Base-by-base conservation (phyloP, 2,888 invertebrate genomes). In the Caenorhabditis becei region DNA sequence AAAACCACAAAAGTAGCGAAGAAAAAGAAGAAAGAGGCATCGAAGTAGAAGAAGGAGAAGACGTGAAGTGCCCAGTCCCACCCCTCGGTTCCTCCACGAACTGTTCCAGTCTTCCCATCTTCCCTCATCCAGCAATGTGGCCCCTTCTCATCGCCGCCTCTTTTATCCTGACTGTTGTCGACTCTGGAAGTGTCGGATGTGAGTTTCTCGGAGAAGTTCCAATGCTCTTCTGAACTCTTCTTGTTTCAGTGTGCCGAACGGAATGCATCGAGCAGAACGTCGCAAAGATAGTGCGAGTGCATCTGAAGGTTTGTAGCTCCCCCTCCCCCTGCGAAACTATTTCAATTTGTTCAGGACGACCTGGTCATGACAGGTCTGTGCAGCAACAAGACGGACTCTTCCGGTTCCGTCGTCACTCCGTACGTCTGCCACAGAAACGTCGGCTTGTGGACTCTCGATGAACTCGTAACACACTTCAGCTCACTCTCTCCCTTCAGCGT, bases 261-360 rank as follows among this genome's bases (percentile, higher is more conserved):
- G 84, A 85, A 61, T 88, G 88, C 63, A 59, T 86, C 23, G 88
- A 88, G 63, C 72, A 77, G 61, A 86, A 86, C 63, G 65, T 66
- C 47, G 79, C 63, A 41, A 84, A 83, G 47, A 87, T 87, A 11
- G 87, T 87, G 20, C 80, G 87, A 23, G 86, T 86, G 3, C 86
- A 87, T 69, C 77, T 87, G 56, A 83, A 85, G 63, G 82, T 69
- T 3, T 41, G n/a, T n/a, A n/a, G n/a, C 16, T 10, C 56, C 18
- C 20, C 47, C 4, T 47, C 47, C 20, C 47, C n/a, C 11, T 41
- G 2, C 41, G 32, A 41, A 41, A 11, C 32, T 28, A 3, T 54
- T 11, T 26, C 23, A 11, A 1, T 14, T 20, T 23, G 32, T 77
- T 18, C 54, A 80, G 58, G 83, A 83, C 28, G 65, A 82, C 16